Evolutionary conservation across 2,888 invertebrate genomes (phyloP).

Genomic region (Melanargia galathea): DNA sequence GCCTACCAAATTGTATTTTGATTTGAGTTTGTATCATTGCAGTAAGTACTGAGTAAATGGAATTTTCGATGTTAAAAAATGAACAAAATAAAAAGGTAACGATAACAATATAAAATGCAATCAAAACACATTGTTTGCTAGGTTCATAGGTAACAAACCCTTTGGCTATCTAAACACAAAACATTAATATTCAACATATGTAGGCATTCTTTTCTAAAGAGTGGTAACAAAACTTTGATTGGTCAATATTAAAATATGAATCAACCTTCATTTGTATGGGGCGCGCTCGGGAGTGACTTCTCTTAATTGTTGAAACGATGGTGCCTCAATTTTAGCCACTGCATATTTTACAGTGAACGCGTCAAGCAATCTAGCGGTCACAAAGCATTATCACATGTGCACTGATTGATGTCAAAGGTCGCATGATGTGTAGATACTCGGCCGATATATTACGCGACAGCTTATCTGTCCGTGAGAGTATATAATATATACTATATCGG

Average conservation of each 20-base stretch:
- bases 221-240: too few species aligned
- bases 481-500: not conserved
- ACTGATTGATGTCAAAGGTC: constrained; percentile 69
- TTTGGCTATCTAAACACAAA: not conserved
- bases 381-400: constrained; percentile 50
- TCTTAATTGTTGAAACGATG: not conserved
- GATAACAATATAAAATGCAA: not conserved
- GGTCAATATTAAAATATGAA: too few species aligned
- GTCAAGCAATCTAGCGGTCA: constrained; percentile 20
- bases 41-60: too few species aligned
- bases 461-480: constrained; percentile 8
- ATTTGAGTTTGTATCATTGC: too few species aligned
- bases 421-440: constrained; percentile 41
- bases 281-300: too few species aligned
- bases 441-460: constrained; percentile 17
- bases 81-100: not conserved
- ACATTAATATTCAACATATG: too few species aligned
- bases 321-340: not conserved
- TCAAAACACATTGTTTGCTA: not conserved
- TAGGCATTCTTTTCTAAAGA: too few species aligned
- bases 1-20: too few species aligned
- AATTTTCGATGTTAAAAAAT: too few species aligned
- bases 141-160: not conserved
- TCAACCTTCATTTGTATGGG: too few species aligned
- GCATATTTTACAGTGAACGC: constrained; percentile 16